phyloP scores from a whole-genome alignment of 2,113 vertebrate species.

The Oceanodroma tethys region DNA sequence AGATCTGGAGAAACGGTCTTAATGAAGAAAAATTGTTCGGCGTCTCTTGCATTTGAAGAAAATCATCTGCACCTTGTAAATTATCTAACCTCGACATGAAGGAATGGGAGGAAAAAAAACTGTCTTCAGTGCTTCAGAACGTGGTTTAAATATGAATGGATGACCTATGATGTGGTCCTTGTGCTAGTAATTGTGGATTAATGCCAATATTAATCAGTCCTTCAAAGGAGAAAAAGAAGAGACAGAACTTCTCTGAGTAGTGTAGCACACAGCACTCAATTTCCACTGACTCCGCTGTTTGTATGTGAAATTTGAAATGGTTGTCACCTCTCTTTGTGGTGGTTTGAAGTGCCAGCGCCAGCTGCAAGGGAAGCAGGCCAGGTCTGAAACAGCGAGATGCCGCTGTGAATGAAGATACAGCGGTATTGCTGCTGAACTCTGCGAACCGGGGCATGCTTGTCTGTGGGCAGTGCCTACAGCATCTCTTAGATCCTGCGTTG shows the following conservation, averaged over 20 bases:
- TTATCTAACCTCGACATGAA: slow-evolving; percentile 70
- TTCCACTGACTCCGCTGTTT: slow-evolving; percentile 71
- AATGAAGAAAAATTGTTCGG: slow-evolving; percentile 60
- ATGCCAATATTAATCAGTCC: slow-evolving; percentile 68
- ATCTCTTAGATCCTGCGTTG: not conserved
- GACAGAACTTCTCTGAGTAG: slow-evolving; percentile 50
- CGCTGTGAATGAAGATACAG: slow-evolving; percentile 36
- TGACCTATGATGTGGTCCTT: slow-evolving; percentile 53
- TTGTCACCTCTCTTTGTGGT: slow-evolving; percentile 67
- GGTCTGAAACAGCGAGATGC: slow-evolving; percentile 2
- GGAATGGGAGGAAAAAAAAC: slow-evolving; percentile 49
- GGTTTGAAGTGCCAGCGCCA: slow-evolving; percentile 71
- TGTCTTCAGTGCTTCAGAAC: slow-evolving; percentile 46
- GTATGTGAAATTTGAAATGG: slow-evolving; percentile 73
- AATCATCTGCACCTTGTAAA: slow-evolving; percentile 70
- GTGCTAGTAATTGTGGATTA: slow-evolving; percentile 74
- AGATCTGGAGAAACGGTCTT: slow-evolving; percentile 60
- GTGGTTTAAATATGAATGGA: slow-evolving; percentile 69
- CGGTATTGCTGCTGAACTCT: not conserved
- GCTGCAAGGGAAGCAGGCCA: slow-evolving; percentile 64
- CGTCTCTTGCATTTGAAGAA: slow-evolving; percentile 37
- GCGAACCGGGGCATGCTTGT: not conserved
- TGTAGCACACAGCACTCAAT: slow-evolving; percentile 55
- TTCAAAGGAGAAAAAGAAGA: slow-evolving; percentile 52
- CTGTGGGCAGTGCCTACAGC: slow-evolving; percentile 35